Evolutionary conservation across 30 jellyfish, hydroid and myxozoan genomes (phyloP), one percentile per base, ranked within the genome.

Genomic region (Nemopilema nomurai): DNA sequence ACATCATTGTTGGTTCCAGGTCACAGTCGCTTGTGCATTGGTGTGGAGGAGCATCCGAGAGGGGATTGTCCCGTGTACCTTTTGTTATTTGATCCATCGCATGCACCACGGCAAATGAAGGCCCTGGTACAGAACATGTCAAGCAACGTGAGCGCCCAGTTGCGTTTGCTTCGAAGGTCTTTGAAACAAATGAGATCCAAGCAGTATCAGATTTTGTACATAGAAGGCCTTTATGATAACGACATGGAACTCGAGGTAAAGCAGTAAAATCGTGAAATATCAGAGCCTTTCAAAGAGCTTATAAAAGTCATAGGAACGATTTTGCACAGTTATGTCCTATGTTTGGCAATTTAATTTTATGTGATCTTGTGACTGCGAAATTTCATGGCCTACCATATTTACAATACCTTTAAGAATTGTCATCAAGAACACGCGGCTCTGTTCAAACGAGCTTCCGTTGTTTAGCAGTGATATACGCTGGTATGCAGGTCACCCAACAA

Each of bases 11-110:
- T 41, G 26, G 62, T 77, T 67, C 66, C 50, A 92, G 98, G 98
- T 22, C 98, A 92, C 88, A 92, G 98, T 50, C 93, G 98, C 13
- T 75, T 88, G 28, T 92, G 98, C 77, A 84, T 92, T 31, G 98
- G 98, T 29, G 92, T 82, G 16, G 97, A 92, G 79, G 98, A 87
- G 57, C 91, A 77, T 67, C 91, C 95, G 49, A 25, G 92, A 49
- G 94, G 91, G 28, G 97, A 92, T 67, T 85, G 96, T 75, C 92
- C 92, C 7, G 84, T 84, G 21, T 84, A 90, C 32, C 82, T 92
- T 20, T 49, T 92, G 88, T 82, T 92, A 21, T 87, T 92, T 68
- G 98, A 92, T 67, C 98, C 98, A 1, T 87, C 97, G 0, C 96
- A 82, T 27, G 90, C 91, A 28, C 94, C 92, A 21, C 41, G 95